A percentile compares a stretch with the other conserved stretches of the same genome.
phyloP scores from a whole-genome alignment of 2,797 vertebrate genomes.

The Bovichtus variegatus region DNA sequence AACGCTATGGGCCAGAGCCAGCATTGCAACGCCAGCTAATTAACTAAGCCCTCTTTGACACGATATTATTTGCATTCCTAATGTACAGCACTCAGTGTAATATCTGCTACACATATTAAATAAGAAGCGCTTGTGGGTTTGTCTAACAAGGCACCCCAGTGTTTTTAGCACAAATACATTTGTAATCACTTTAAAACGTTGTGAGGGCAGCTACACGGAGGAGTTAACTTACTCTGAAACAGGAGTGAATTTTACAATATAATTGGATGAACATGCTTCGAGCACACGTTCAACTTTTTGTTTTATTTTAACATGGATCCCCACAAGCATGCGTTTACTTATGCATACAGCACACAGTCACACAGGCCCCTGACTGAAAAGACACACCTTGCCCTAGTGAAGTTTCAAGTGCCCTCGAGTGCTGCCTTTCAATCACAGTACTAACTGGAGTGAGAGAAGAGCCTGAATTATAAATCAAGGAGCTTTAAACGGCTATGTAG shows the following conservation, averaged over 20 bases:
- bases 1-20: conserved; percentile 66
- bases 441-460: conserved; percentile 45
- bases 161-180: conserved; percentile 71
- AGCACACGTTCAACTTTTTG: neutral
- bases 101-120: conserved; percentile 75
- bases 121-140: conserved; percentile 68
- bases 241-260: conserved; percentile 13
- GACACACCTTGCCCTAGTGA: conserved; percentile 26
- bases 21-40: conserved; percentile 75
- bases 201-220: conserved; percentile 28
- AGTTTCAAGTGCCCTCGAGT: conserved; percentile 57
- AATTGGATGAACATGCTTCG: conserved; percentile 24
- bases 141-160: conserved; percentile 76
- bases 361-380: conserved; percentile 19
- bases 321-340: neutral
- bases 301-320: conserved; percentile 3
- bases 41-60: conserved; percentile 74
- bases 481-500: conserved; percentile 75
- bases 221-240: conserved; percentile 38
- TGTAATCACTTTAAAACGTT: conserved; percentile 69
- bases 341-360: conserved; percentile 11
- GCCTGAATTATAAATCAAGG: conserved; percentile 79
- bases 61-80: conserved; percentile 75
- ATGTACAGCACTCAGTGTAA: conserved; percentile 66
- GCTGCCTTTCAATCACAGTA: conserved; percentile 47